Conservation (phyloP, 2,888 invertebrate genomes). For the Agonum fuliginosum region DNA sequence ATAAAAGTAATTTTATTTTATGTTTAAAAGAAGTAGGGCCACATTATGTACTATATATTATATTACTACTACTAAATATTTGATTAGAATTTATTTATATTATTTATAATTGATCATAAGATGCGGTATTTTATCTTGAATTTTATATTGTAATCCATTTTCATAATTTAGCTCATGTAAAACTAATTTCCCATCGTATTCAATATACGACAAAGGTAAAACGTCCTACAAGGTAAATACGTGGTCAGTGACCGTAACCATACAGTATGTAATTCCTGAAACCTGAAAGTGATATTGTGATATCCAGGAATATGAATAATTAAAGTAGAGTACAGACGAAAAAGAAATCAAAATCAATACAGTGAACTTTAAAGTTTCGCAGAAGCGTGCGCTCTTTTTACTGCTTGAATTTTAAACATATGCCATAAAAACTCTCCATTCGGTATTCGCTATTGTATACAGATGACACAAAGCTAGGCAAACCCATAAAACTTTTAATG, state of each 20-base stretch:
- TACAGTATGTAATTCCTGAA: background rate
- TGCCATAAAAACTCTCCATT: slow-evolving; percentile 47
- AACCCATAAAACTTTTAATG: slow-evolving; percentile 51
- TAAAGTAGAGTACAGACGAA: slow-evolving; percentile 19
- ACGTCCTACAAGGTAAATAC: too few species aligned
- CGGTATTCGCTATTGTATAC: slow-evolving; percentile 50
- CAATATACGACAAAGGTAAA: background rate
- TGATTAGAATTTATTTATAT: too few species aligned
- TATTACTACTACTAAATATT: too few species aligned
- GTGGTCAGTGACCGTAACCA: too few species aligned
- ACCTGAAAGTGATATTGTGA: background rate
- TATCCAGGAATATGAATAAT: slow-evolving; percentile 20
- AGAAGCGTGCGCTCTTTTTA: slow-evolving; percentile 43
- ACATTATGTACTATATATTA: too few species aligned
- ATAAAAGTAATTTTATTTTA: too few species aligned
- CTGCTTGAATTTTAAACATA: slow-evolving; percentile 50
- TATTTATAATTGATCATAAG: too few species aligned
- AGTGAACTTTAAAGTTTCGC: slow-evolving; percentile 40
- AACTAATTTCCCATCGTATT: too few species aligned
- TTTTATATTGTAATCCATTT: too few species aligned
- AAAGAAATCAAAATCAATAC: slow-evolving; percentile 35
- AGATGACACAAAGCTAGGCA: slow-evolving; percentile 47
- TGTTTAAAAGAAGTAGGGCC: too few species aligned
- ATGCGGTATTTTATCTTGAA: too few species aligned
- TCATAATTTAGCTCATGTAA: too few species aligned